Base-by-base conservation (phyloP, 2,797 vertebrate species). In the Ctenopoma multispine region DNA sequence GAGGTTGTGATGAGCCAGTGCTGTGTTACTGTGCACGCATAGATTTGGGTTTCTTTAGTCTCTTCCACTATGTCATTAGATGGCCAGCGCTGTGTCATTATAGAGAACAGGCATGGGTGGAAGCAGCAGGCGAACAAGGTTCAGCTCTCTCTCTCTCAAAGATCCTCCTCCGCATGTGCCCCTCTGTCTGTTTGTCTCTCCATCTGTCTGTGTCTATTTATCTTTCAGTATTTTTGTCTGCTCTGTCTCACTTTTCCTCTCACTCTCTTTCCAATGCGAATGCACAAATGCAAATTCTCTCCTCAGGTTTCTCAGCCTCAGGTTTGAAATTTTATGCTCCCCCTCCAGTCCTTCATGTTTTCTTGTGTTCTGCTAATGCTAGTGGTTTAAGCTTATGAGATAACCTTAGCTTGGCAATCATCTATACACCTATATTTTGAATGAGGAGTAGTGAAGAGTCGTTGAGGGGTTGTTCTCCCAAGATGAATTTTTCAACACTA, bases 71-170 rank as follows among this genome's bases (percentile, higher is more conserved):
- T 91, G 86, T 86, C 85, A 92, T 90, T 92, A 91, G 75, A 67
- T 43, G 71, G 67, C 81, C 78, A 77, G 81, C 89, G 87, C 87
- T 90, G 89, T 92, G 90, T 89, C 91, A 90, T 91, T 91, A 92
- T 76, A 58, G 74, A 84, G 83, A 54, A 61, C 55, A 84, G 79
- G 80, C 89, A 89, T 87, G 86, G 85, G 83, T 82, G 85, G 82
- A 91, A 92, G 65, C 88, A 91, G 90, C 89, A 85, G 83, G 85
- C 83, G 81, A 83, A 86, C 81, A 75, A 89, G 74, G 79, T 87
- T 87, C 71, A 77, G 75, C 74, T 85, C 24, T 63, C 58, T 64
- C 58, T 64, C 51, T 85, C 72, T 81, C 81, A 82, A 64, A 82
- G 71, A 86, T 81, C 89, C 88, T 90, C 91, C 89, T 82, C 83